Conservation (phyloP, 2,113 vertebrate species). For the Lipotes vexillifer region DNA sequence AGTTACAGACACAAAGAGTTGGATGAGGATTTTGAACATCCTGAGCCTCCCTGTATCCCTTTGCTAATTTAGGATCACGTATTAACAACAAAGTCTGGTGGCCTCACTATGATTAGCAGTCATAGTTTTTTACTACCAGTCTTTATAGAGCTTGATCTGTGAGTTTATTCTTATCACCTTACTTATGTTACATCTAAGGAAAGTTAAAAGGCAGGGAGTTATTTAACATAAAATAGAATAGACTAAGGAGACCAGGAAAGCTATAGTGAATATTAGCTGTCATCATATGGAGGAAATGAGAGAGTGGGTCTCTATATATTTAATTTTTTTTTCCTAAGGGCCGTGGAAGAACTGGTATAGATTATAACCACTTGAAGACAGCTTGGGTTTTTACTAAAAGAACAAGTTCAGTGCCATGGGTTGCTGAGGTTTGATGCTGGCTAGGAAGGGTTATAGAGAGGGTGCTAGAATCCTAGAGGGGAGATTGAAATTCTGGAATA, state of each 20-base stretch:
- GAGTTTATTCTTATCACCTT: not conserved
- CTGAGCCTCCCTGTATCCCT: not conserved
- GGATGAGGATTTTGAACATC: not conserved
- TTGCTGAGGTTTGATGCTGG: not conserved
- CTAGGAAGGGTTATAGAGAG: not conserved
- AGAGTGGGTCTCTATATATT: not conserved
- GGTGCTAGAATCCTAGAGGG: not conserved
- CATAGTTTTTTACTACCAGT: not conserved
- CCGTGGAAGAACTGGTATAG: not conserved
- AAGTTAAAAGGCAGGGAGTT: not conserved
- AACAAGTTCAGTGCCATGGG: not conserved
- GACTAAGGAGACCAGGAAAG: not conserved
- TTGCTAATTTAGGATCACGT: not conserved
- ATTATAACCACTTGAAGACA: not conserved
- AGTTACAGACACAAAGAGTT: not conserved
- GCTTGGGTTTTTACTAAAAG: not conserved
- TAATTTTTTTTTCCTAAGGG: not conserved
- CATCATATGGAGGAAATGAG: not conserved
- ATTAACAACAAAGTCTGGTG: not conserved
- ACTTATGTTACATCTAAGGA: not conserved
- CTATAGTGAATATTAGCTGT: not conserved
- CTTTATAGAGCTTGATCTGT: not conserved
- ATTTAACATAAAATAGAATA: slow-evolving; percentile 16
- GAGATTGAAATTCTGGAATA: not conserved
- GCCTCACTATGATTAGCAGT: not conserved